phyloP scores from a whole-genome alignment of 2,113 vertebrate genomes.

The Epinephelus fuscoguttatus region DNA sequence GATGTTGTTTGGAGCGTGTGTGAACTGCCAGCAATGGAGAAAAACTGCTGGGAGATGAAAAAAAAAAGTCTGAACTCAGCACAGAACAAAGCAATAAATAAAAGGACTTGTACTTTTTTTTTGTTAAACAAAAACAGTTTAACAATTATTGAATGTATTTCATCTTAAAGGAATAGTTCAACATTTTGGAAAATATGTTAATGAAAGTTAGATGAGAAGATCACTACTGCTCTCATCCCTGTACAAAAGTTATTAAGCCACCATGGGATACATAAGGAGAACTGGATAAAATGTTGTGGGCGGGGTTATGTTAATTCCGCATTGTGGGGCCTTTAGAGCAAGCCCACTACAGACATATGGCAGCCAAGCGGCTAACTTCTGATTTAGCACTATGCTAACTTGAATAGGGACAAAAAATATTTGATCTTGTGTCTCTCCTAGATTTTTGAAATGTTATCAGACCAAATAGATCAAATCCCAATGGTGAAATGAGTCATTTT shows the following conservation, averaged over 20 bases:
- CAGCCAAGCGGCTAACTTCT: no score
- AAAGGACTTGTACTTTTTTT: not conserved
- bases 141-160: not conserved
- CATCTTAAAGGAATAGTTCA: not conserved
- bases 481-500: no score
- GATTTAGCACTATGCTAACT: no score
- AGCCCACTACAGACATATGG: no score
- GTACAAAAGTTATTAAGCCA: not conserved
- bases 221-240: not conserved
- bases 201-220: not conserved
- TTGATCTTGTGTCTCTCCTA: no score
- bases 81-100: slow-evolving; percentile 33
- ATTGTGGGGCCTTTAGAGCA: no score
- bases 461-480: no score
- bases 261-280: no score
- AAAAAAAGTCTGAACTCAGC: not conserved
- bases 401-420: no score
- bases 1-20: slow-evolving; percentile 19
- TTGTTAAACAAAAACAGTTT: not conserved
- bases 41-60: slow-evolving; percentile 12
- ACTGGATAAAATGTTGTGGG: no score
- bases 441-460: no score
- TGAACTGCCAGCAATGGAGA: slow-evolving; percentile 6
- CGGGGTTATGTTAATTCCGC: no score
- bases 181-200: not conserved